A percentile compares a stretch with the other conserved stretches of the same genome.
phyloP scores from a whole-genome alignment of 2,888 invertebrate species.

The Lumbricus terrestris region DNA sequence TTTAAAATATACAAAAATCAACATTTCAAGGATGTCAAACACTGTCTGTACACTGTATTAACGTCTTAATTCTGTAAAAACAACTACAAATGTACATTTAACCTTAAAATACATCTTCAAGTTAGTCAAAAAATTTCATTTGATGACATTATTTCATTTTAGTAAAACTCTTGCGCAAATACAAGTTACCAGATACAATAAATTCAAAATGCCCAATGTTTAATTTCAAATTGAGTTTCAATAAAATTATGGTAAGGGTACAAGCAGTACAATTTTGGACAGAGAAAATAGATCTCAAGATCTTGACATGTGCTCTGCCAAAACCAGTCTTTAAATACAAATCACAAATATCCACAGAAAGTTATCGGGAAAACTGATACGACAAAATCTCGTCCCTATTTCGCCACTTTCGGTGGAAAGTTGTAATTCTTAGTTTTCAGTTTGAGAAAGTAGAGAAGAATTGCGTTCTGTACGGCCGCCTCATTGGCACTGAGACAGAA shows the following conservation, averaged over 20 bases:
- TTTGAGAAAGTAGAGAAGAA: conserved; percentile 47
- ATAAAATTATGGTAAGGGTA: not conserved
- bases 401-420: not conserved
- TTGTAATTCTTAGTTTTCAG: conserved; percentile 25
- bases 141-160: not conserved
- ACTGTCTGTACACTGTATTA: too few species aligned
- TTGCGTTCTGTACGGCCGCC: conserved; percentile 89
- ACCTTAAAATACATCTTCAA: not conserved
- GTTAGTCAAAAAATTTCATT: not conserved
- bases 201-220: not conserved
- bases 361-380: not conserved
- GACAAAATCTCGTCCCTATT: not conserved
- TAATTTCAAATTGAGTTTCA: not conserved
- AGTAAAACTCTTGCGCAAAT: not conserved
- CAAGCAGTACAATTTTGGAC: not conserved
- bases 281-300: not conserved
- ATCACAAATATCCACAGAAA: not conserved
- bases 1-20: not conserved
- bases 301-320: not conserved
- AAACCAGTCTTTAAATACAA: not conserved
- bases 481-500: conserved; percentile 89
- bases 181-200: not conserved
- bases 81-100: not conserved
- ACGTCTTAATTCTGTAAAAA: not conserved
- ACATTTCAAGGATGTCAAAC: not conserved